phyloP scores from a whole-genome alignment of 2,888 invertebrate species.

The Apeira syringaria region DNA sequence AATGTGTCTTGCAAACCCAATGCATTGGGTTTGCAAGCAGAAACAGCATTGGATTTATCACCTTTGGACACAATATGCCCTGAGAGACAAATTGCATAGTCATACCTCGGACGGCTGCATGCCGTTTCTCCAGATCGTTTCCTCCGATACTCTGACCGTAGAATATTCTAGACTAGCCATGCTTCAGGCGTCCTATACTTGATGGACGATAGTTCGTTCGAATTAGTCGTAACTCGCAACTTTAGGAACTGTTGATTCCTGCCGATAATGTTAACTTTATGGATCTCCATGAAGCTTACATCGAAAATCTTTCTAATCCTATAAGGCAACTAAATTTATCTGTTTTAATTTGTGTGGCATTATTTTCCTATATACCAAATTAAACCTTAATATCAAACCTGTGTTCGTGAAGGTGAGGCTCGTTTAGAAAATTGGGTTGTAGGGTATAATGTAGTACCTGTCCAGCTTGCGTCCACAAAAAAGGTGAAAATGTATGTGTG shows the following conservation, averaged over 20 bases:
- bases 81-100: conserved; percentile 54
- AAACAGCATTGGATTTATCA: conserved; percentile 33
- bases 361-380: too few relatives aligned
- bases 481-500: too few relatives aligned
- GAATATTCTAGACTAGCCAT: conserved; percentile 44
- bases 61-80: conserved; percentile 44
- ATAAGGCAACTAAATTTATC: too few relatives aligned
- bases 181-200: conserved; percentile 39
- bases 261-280: conserved; percentile 13
- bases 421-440: too few relatives aligned
- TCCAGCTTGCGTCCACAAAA: too few relatives aligned
- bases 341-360: neutral
- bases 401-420: too few relatives aligned
- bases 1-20: conserved; percentile 28
- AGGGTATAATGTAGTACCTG: too few relatives aligned
- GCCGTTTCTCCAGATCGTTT: conserved; percentile 57
- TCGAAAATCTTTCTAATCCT: too few relatives aligned
- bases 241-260: conserved; percentile 33
- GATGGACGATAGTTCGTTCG: conserved; percentile 34
- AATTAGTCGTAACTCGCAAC: conserved; percentile 31
- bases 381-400: too few relatives aligned
- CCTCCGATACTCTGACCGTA: conserved; percentile 50
- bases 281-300: too few relatives aligned
- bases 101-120: conserved; percentile 48
- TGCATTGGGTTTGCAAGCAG: too few relatives aligned